These are phyloP conservation scores for Nephila pilipes DNA, from an alignment of 1,140 invertebrate genomes.

Conservation along the genomic window DNA sequence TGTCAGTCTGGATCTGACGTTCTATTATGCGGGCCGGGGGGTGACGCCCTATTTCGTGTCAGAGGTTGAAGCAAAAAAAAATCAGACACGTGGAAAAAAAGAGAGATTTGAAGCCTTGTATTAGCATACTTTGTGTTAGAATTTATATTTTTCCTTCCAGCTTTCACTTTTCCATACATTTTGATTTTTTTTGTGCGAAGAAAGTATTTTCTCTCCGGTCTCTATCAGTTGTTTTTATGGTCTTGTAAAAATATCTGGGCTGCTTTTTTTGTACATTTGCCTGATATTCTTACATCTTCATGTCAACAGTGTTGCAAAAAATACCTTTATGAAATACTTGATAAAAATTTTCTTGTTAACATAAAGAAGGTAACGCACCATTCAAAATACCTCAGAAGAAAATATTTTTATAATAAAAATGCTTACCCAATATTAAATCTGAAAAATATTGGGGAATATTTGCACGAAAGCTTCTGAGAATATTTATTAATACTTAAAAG, in stretches of 20 bases:
- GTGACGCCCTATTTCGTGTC: constrained; percentile 7
- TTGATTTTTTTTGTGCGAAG: background rate
- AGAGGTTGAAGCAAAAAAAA: background rate
- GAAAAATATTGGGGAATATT: too few species aligned
- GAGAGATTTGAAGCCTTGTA: constrained; percentile 14
- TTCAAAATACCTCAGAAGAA: too few species aligned
- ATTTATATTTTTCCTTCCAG: constrained; percentile 13
- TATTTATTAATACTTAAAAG: too few species aligned
- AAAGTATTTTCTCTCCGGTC: background rate
- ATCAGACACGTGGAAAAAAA: background rate
- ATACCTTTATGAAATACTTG: too few species aligned
- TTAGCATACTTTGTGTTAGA: background rate
- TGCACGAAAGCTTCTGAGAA: too few species aligned
- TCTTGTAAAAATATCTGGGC: background rate
- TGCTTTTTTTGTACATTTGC: too few species aligned
- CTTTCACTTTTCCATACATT: constrained; percentile 7
- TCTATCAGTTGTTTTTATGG: background rate
- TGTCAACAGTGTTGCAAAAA: too few species aligned
- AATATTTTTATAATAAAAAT: too few species aligned
- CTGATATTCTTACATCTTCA: too few species aligned
- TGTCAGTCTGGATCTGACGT: constrained; percentile 46
- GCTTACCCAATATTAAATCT: too few species aligned
- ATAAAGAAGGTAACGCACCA: too few species aligned
- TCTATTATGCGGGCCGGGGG: constrained; percentile 34
- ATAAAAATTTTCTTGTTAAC: too few species aligned